Percentiles rank a stretch among this genome's conserved stretches.
Evolutionary conservation across 2,888 invertebrate genomes (phyloP).

Genomic region (Drosophila tanythrix): DNA sequence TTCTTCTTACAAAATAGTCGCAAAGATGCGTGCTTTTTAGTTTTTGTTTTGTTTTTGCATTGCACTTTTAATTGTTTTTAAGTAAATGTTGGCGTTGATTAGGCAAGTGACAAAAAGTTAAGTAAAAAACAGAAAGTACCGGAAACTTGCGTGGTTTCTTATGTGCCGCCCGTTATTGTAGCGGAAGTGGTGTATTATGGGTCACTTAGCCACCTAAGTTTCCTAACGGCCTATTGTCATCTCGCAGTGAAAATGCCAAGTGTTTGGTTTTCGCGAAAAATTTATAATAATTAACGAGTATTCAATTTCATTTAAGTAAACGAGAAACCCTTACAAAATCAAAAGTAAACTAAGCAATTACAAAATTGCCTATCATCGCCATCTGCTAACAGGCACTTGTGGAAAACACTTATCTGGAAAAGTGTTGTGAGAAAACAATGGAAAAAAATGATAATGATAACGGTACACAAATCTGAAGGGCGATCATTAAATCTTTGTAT

Average conservation of each 20-base stretch:
- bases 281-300: background rate
- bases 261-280: background rate
- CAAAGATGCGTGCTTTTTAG: background rate
- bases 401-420: background rate
- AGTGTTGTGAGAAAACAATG: background rate
- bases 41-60: slow-evolving; percentile 18
- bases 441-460: background rate
- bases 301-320: background rate
- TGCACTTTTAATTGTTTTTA: slow-evolving; percentile 56
- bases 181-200: slow-evolving; percentile 52
- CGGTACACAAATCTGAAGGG: background rate
- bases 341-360: background rate
- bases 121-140: slow-evolving; percentile 37
- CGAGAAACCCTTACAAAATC: background rate
- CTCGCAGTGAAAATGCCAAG: background rate
- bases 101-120: slow-evolving; percentile 40
- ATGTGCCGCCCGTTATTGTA: slow-evolving; percentile 46
- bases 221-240: background rate
- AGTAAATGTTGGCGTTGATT: slow-evolving; percentile 43
- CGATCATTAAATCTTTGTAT: background rate
- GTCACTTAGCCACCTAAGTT: slow-evolving; percentile 23
- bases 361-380: background rate
- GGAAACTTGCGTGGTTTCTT: slow-evolving; percentile 43
- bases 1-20: slow-evolving; percentile 3
- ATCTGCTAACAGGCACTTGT: background rate